phyloP scores from a whole-genome alignment of 2,888 invertebrate species.

The Trachelus iudaicus region DNA sequence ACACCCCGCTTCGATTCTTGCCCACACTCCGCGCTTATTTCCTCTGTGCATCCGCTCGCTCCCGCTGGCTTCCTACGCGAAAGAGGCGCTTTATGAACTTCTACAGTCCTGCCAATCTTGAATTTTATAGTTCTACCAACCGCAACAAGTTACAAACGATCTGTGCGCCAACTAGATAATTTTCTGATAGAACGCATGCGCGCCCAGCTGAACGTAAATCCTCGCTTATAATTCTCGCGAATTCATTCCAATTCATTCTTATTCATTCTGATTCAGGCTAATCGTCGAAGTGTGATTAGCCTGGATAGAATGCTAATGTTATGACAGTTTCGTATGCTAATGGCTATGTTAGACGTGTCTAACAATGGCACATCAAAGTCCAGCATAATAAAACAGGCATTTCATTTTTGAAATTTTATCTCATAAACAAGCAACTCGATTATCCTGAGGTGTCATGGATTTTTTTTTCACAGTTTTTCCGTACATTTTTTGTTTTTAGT shows the following conservation, averaged over 20 bases:
- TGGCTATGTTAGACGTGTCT: neutral
- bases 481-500: neutral
- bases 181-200: neutral
- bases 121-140: neutral
- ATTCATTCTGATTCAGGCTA: neutral
- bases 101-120: neutral
- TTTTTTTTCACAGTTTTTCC: neutral
- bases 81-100: neutral
- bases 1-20: constrained; percentile 7
- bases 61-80: constrained; percentile 1
- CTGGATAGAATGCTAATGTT: neutral
- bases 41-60: constrained; percentile 16
- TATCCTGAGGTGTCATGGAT: neutral
- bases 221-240: neutral
- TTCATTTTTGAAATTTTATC: neutral
- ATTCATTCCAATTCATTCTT: neutral
- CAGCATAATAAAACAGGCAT: neutral
- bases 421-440: neutral
- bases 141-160: neutral
- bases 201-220: neutral
- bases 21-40: constrained; percentile 16
- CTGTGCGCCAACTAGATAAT: neutral
- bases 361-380: neutral
- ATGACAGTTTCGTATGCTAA: neutral
- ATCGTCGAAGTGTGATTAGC: neutral